Evolutionary conservation across 2,888 invertebrate species (phyloP), one percentile per base, ranked within the genome.

Genomic region (Crepidodera aurea): DNA sequence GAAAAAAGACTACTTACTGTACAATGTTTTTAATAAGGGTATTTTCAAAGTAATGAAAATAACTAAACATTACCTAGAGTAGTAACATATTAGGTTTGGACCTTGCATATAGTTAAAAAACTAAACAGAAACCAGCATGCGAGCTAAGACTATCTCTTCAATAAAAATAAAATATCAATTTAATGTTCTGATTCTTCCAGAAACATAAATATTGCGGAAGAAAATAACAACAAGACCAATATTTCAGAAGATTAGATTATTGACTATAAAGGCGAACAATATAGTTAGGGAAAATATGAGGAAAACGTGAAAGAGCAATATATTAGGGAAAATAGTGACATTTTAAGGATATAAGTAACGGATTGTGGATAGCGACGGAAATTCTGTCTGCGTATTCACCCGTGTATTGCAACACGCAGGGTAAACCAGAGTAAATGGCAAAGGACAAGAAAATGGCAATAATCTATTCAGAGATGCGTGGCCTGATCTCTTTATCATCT

Each of bases 381-480:
- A 66, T 51, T 60, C 66, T 62, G 64, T 62, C 51, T 64, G 58
- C 59, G 62, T 62, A 62, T 66, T 64, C 64, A 64, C 62, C 66
- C 66, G 59, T 66, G 56, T 63, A 64, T 50, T 59, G 62, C 60
- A 60, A 62, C 62, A 62, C 57, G 62, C 27, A 44, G 44, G 44
- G 44, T 44, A 44, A 44, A 44, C 44, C 22, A 16, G 68, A 62
- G 67, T 66, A 67, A 66, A 65, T 59, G 62, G 63, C 50, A 56
- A 51, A 62, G 62, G 63, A 64, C 65, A 63, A 64, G 65, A 54
- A 69, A 66, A 69, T 64, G 65, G 69, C 66, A 69, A 71, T 69
- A 71, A 69, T 71, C 69, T 67, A 71, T 71, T 70, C 70, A 67
- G 68, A 69, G 66, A 68, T 69, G 67, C 67, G 62, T 67, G 66